Conservation (phyloP, 2,888 invertebrate species). For the Alsophila aescularia region DNA sequence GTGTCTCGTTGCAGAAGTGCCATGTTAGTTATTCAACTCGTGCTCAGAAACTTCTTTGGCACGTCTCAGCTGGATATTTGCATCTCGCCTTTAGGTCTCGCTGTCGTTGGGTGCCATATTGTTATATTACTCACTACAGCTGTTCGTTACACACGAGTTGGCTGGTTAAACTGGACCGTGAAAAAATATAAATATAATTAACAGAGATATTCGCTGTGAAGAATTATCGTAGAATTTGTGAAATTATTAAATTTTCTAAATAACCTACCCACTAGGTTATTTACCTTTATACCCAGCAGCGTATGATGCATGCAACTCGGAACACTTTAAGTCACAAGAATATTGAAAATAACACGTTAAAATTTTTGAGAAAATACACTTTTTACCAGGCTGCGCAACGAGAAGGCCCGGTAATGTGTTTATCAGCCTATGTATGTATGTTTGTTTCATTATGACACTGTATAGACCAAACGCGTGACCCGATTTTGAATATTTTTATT, state of each 20-base stretch:
- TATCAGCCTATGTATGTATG: no score
- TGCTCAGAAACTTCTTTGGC: constrained; percentile 63
- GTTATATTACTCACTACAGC: constrained; percentile 56
- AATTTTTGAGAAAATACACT: no score
- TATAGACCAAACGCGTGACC: no score
- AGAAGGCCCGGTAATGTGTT: no score
- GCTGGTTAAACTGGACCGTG: constrained; percentile 25
- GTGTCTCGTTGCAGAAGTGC: constrained; percentile 50
- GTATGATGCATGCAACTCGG: no score
- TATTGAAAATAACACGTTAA: no score
- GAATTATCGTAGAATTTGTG: background rate
- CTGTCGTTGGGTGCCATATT: constrained; percentile 66
- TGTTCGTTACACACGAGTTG: constrained; percentile 33
- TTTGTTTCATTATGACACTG: no score
- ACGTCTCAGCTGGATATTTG: constrained; percentile 73
- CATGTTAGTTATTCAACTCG: constrained; percentile 68
- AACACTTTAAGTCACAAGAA: no score
- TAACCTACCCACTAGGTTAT: background rate
- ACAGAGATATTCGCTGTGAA: background rate
- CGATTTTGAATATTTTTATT: no score
- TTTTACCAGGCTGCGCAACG: no score
- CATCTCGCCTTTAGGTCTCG: constrained; percentile 72
- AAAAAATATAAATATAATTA: constrained; percentile 19
- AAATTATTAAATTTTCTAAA: no score
- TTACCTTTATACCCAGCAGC: no score